Evolutionary conservation across 2,797 vertebrate species (phyloP).

Genomic region (Hippoglossus hippoglossus): DNA sequence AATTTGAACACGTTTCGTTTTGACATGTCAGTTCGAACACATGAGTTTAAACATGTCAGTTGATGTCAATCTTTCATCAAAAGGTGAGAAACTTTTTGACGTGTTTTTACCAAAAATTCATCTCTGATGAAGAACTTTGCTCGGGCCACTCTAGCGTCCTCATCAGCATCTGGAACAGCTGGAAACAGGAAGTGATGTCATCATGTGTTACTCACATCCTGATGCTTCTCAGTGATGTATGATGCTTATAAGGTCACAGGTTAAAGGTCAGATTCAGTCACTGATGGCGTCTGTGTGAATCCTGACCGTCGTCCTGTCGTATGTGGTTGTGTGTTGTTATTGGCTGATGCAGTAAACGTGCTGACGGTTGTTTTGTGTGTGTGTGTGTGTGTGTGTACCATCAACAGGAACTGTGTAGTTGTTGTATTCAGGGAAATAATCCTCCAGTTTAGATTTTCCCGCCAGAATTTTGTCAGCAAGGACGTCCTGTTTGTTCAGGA

Average conservation of each 20-base stretch:
- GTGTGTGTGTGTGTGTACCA: constrained; percentile 76
- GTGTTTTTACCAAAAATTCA: constrained; percentile 91
- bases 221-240: too few species aligned
- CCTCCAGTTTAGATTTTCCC: constrained; percentile 98
- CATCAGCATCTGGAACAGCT: constrained; percentile 93
- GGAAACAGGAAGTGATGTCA: constrained; percentile 35
- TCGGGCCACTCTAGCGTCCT: constrained; percentile 94
- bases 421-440: constrained; percentile 95
- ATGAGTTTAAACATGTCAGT: background rate
- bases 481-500: constrained; percentile 98
- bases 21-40: background rate
- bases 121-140: constrained; percentile 99
- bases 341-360: too few species aligned
- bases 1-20: background rate
- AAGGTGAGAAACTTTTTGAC: too few species aligned
- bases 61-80: too few species aligned
- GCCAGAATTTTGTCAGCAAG: constrained; percentile 97
- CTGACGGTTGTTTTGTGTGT: too few species aligned
- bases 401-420: constrained; percentile 93
- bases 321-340: too few species aligned
- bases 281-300: too few species aligned
- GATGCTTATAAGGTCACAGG: too few species aligned
- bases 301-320: too few species aligned
- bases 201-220: background rate
- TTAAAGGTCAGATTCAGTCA: too few species aligned